Evolutionary conservation across 2,797 vertebrate genomes (phyloP).

Genomic region (Myiotriccus ornatus): DNA sequence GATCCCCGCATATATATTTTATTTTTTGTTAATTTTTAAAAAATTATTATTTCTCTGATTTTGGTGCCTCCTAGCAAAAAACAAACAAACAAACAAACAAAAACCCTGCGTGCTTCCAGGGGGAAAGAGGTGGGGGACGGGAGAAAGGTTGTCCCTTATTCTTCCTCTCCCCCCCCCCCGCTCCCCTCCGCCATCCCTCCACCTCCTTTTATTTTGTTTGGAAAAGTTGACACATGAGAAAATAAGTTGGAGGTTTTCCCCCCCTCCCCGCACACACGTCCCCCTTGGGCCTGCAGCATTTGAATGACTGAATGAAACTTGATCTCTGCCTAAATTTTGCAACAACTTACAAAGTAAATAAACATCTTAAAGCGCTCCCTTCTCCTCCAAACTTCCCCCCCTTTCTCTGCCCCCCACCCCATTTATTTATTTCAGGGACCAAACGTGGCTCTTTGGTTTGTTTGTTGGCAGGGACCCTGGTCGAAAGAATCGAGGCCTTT

Average conservation of each 20-base stretch:
- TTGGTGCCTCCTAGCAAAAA: neutral
- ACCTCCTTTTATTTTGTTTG: slow-evolving; percentile 43
- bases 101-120: neutral
- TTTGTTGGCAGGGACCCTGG: slow-evolving; percentile 23
- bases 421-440: slow-evolving; percentile 31
- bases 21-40: neutral
- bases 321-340: slow-evolving; percentile 55
- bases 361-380: slow-evolving; percentile 17
- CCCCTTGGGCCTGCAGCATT: slow-evolving; percentile 30
- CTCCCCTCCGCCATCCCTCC: neutral
- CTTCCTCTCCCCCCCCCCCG: neutral
- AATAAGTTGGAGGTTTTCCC: slow-evolving; percentile 6
- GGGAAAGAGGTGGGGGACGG: neutral
- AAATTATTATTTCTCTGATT: neutral
- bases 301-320: slow-evolving; percentile 53
- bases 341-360: slow-evolving; percentile 57
- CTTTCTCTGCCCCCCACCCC: neutral
- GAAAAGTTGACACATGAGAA: slow-evolving; percentile 57
- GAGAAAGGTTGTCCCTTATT: neutral
- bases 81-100: neutral
- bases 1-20: neutral
- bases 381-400: neutral
- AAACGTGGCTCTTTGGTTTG: slow-evolving; percentile 12
- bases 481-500: slow-evolving; percentile 33
- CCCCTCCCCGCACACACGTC: neutral